A percentile compares a stretch with the other conserved stretches of the same genome.
phyloP scores from a whole-genome alignment of 53 echinoderm and acorn worm species.

The Astropecten irregularis region DNA sequence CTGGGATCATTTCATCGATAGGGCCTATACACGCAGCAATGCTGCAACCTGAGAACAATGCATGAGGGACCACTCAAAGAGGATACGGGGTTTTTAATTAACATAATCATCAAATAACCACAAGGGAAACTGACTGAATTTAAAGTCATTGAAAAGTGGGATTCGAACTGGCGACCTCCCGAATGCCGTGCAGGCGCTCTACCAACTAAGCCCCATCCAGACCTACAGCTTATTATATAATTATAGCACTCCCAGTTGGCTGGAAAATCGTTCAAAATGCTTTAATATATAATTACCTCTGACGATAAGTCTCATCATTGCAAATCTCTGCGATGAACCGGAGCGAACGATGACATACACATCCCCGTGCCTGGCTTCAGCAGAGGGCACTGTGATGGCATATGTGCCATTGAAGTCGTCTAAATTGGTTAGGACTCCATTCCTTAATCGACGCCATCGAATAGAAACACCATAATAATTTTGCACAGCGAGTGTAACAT shows the following conservation, averaged over 20 bases:
- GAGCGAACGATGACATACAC: not conserved
- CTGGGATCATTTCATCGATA: not conserved
- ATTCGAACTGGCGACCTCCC: too few relatives aligned
- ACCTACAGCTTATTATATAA: not conserved
- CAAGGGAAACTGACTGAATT: too few relatives aligned
- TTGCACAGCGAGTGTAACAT: not conserved
- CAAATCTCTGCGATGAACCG: not conserved
- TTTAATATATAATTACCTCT: not conserved
- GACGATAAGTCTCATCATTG: slow-evolving; percentile 24
- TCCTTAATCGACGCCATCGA: not conserved
- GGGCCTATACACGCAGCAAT: not conserved
- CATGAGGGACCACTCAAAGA: too few relatives aligned
- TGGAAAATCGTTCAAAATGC: not conserved
- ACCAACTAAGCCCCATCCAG: too few relatives aligned
- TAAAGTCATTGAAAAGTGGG: too few relatives aligned
- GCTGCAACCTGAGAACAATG: too few relatives aligned
- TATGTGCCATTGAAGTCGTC: not conserved
- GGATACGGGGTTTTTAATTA: too few relatives aligned
- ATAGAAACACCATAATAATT: too few relatives aligned
- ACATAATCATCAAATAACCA: too few relatives aligned
- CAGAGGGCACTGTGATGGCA: not conserved
- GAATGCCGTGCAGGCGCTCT: too few relatives aligned
- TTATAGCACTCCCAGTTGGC: not conserved
- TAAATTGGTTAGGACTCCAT: not conserved
- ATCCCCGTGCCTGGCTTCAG: not conserved